Percentiles rank a stretch among this genome's conserved stretches.
These are phyloP conservation scores for Sarcoramphus papa DNA, from an alignment of 2,797 vertebrate species.

Conservation along the genomic window DNA sequence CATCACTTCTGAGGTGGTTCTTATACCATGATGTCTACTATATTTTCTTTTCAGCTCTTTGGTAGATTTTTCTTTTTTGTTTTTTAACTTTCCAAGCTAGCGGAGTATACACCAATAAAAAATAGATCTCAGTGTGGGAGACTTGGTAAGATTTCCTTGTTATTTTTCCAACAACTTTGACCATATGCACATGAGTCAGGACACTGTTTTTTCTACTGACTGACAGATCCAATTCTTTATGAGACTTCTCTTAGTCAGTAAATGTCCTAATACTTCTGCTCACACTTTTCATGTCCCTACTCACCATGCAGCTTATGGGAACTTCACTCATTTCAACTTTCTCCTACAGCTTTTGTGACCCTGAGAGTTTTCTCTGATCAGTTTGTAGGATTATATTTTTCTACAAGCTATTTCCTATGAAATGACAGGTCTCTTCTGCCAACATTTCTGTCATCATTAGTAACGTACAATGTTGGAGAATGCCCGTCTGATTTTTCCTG, in stretches of 20 bases:
- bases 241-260: slow-evolving; percentile 21
- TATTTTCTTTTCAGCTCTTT: background rate
- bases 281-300: background rate
- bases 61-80: background rate
- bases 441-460: slow-evolving; percentile 28
- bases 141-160: background rate
- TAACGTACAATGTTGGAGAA: background rate
- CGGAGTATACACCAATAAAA: background rate
- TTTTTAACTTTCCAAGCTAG: background rate
- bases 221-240: background rate
- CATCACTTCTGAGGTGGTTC: background rate
- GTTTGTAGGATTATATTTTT: slow-evolving; percentile 47
- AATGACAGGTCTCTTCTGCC: slow-evolving; percentile 22
- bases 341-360: background rate
- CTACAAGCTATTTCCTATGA: slow-evolving; percentile 24
- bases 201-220: slow-evolving; percentile 41
- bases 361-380: slow-evolving; percentile 34
- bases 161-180: slow-evolving; percentile 24
- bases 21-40: background rate
- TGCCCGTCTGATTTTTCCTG: background rate
- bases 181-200: background rate
- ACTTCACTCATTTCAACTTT: slow-evolving; percentile 26
- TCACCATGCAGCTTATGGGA: background rate
- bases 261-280: slow-evolving; percentile 8
- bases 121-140: background rate